Evolutionary conservation across 2,888 invertebrate genomes (phyloP).

Genomic region (Noctua janthe): DNA sequence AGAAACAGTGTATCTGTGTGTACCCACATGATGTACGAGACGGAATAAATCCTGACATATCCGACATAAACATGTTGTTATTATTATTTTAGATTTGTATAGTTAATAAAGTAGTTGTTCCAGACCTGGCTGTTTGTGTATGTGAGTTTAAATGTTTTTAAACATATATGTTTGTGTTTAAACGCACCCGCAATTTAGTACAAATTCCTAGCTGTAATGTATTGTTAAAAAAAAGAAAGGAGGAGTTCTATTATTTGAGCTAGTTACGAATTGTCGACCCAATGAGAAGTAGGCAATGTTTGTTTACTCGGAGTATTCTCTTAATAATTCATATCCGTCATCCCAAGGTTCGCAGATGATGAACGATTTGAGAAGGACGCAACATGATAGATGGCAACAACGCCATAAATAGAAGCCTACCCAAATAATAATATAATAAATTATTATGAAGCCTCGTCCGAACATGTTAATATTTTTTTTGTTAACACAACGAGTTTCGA

Average conservation of each 20-base stretch:
- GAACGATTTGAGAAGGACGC: slow-evolving; percentile 46
- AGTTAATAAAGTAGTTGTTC: no score
- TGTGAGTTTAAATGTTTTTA: no score
- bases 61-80: no score
- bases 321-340: slow-evolving; percentile 48
- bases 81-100: no score
- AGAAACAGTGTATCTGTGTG: no score
- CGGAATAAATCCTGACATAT: no score
- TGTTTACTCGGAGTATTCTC: slow-evolving; percentile 23
- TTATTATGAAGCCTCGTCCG: background rate
- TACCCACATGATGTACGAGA: no score
- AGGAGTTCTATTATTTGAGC: background rate
- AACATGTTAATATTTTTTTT: background rate
- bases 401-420: slow-evolving; percentile 9
- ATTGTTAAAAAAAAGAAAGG: no score
- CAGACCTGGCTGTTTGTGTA: no score
- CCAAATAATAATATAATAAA: slow-evolving; percentile 37
- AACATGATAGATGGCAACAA: slow-evolving; percentile 47
- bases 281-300: slow-evolving; percentile 6
- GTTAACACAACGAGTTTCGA: background rate
- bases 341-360: slow-evolving; percentile 47
- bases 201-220: no score
- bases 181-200: no score
- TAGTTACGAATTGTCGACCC: background rate
- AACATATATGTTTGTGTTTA: no score